Evolutionary conservation across 92 coral and sea anemone genomes (phyloP).

Genomic region (Phymanthus crucifer): DNA sequence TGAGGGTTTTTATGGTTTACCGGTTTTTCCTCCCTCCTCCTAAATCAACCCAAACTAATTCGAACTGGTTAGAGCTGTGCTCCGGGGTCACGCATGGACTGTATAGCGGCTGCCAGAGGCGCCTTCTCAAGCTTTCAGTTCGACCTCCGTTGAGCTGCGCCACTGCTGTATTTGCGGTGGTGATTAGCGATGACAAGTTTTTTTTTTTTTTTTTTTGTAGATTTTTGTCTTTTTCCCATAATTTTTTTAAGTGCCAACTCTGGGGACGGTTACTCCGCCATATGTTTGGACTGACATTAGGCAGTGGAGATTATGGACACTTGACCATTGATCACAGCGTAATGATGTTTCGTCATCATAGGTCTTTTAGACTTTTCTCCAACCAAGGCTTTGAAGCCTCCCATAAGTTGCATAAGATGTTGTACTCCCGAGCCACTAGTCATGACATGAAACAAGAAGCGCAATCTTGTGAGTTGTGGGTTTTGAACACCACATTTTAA

Average conservation of each 20-base stretch:
- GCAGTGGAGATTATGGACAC: slow-evolving; percentile 45
- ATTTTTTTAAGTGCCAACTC: slow-evolving; percentile 10
- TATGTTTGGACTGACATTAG: slow-evolving; percentile 37
- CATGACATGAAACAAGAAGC: slow-evolving; percentile 32
- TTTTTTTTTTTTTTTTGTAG: too few species aligned
- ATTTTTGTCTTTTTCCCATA: neutral
- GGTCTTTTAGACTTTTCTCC: slow-evolving; percentile 34
- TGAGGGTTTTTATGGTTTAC: too few species aligned
- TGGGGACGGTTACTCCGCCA: slow-evolving; percentile 25
- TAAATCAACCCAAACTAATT: too few species aligned
- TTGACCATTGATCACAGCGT: slow-evolving; percentile 40
- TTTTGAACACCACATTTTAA: neutral
- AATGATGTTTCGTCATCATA: slow-evolving; percentile 27
- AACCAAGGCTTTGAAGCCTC: too few species aligned
- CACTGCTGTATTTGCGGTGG: too few species aligned
- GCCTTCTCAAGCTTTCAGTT: too few species aligned
- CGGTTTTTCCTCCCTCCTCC: too few species aligned
- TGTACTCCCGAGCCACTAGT: slow-evolving; percentile 39
- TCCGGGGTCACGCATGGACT: too few species aligned
- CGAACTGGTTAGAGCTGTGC: too few species aligned
- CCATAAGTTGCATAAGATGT: slow-evolving; percentile 38
- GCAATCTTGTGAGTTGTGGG: slow-evolving; percentile 25
- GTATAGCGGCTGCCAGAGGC: too few species aligned
- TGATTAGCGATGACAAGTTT: too few species aligned
- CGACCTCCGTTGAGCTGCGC: too few species aligned